Evolutionary conservation across 1,140 invertebrate genomes (phyloP), one percentile per base, ranked within the genome.

Genomic region (Zaprionus africanus): DNA sequence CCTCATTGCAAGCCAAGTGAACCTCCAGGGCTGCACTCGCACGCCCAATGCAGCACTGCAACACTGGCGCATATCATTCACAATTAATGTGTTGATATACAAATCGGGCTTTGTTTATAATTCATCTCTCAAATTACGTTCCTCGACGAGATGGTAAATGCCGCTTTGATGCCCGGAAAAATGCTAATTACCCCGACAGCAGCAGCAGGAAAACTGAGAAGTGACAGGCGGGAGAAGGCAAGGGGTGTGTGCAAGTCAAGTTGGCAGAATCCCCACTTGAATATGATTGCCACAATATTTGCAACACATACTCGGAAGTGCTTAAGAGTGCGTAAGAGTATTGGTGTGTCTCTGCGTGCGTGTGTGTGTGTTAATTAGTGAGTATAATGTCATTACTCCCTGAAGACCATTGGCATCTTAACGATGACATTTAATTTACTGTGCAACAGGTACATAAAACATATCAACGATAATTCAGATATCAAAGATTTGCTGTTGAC

Each of bases 41-140:
- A 41, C 15, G 11, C n/a, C n/a, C n/a, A 11, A 1, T 59, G 41
- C 54, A 64, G 41, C 53, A 58, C 11, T 26, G 38, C 63, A 73
- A 41, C 68, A 80, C 58, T 58, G 63, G 79, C 63, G 79, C 69
- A 72, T 80, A 80, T 81, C 78, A 81, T 81, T 78, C 82, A 81
- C 62, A 73, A 73, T 72, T 81, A 85, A 85, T 85, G 82, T 85
- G 82, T 85, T 85, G 82, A 85, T 85, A 85, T 77, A 85, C 82
- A 85, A 85, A 81, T 85, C 77, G 78, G 38, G 58, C 54, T 54
- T 71, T 76, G 67, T 76, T 71, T 71, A 76, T 61, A 76, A 76
- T 71, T 76, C 71, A 54, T 65, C 62, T 72, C 53, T 54, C 26
- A 66, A 66, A 66, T 66, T 66, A 66, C 41, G 64, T 54, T 58